A percentile compares a stretch with the other conserved stretches of the same genome.
Conservation (phyloP, 2,888 invertebrate genomes). For the Ormyrus nitidulus region DNA sequence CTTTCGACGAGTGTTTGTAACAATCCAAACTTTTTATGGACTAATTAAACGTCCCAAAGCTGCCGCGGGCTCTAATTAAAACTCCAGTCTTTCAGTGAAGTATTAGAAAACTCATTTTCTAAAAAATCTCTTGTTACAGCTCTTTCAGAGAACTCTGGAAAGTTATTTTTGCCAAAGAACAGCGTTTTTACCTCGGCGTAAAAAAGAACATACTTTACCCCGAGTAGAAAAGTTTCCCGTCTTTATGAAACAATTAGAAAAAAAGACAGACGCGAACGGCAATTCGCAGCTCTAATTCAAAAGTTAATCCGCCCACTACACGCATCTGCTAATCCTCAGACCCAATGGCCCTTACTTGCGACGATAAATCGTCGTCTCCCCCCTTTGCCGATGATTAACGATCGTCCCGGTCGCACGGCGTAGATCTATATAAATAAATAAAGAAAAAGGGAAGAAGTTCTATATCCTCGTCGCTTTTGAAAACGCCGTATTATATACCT, state of each 20-base stretch:
- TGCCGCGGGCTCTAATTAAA: too few relatives aligned
- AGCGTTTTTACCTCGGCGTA: too few relatives aligned
- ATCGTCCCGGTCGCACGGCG: constrained; percentile 15
- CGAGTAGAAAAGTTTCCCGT: neutral
- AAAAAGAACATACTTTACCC: neutral
- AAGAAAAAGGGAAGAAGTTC: neutral
- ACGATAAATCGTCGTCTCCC: constrained; percentile 24
- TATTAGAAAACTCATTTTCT: too few relatives aligned
- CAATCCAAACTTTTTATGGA: too few relatives aligned
- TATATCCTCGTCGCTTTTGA: too few relatives aligned
- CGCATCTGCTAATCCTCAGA: constrained; percentile 21
- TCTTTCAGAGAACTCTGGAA: too few relatives aligned
- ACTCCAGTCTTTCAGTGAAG: too few relatives aligned
- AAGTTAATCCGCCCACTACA: constrained; percentile 27
- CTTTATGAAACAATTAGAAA: neutral
- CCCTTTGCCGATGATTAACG: constrained; percentile 40
- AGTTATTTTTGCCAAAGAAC: too few relatives aligned
- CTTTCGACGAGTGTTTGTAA: too few relatives aligned
- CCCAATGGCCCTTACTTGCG: neutral
- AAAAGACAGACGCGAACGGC: neutral
- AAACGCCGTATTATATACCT: too few relatives aligned
- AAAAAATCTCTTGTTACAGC: too few relatives aligned
- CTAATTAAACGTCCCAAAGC: too few relatives aligned
- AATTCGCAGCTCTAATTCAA: constrained; percentile 5
- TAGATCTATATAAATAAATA: constrained; percentile 22